These are phyloP conservation scores for Cardiocondyla obscurior DNA, from an alignment of 1,140 invertebrate species.

Conservation along the genomic window DNA sequence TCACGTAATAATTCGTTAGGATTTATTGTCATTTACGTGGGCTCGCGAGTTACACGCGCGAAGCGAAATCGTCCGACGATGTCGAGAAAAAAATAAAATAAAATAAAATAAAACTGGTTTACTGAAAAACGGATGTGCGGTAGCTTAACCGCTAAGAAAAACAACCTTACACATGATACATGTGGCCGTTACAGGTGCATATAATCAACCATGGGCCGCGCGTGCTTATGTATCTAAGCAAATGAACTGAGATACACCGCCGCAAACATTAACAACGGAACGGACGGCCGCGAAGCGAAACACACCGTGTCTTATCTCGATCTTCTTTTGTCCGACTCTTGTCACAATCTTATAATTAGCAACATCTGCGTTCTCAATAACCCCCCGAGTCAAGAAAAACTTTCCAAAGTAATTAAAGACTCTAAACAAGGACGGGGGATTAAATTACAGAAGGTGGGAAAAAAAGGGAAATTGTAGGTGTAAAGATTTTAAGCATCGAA, in stretches of 20 bases:
- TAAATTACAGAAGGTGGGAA: not conserved
- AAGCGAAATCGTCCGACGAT: not conserved
- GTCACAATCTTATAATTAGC: not conserved
- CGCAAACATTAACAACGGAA: slow-evolving; percentile 3
- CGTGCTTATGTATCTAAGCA: slow-evolving; percentile 54
- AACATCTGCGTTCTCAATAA: not conserved
- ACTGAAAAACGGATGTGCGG: not conserved
- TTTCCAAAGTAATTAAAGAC: not conserved
- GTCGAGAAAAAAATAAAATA: no score
- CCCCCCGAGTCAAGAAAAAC: not conserved
- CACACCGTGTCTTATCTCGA: slow-evolving; percentile 57
- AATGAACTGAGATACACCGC: slow-evolving; percentile 44
- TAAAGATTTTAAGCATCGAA: not conserved
- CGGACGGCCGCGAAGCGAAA: not conserved
- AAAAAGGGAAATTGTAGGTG: not conserved
- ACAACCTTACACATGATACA: not conserved
- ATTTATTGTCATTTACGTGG: not conserved
- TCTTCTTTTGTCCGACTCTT: not conserved
- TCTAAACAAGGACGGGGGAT: not conserved
- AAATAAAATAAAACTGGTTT: slow-evolving; percentile 7
- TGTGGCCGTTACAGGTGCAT: not conserved
- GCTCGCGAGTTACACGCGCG: not conserved
- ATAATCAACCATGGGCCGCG: slow-evolving; percentile 13
- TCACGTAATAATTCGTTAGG: no score
- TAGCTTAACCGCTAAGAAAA: slow-evolving; percentile 9